Evolutionary conservation across 2,888 invertebrate species (phyloP).

Genomic region (Synergus itoensis): DNA sequence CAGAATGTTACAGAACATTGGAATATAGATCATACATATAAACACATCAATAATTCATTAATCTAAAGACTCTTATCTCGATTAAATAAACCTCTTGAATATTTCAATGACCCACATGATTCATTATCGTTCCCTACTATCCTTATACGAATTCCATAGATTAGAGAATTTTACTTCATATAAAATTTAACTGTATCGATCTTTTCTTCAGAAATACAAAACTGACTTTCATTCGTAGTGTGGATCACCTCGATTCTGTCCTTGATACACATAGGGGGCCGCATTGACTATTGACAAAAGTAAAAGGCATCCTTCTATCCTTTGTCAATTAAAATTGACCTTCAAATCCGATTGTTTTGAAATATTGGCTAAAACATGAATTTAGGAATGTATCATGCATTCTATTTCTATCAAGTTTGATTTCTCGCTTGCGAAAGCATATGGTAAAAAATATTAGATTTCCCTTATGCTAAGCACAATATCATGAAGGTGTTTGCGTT

Average conservation of each 20-base stretch:
- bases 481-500: background rate
- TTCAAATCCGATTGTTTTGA: background rate
- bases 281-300: slow-evolving; percentile 12
- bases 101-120: slow-evolving; percentile 23
- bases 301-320: slow-evolving; percentile 17
- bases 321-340: background rate
- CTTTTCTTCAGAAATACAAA: too few species aligned
- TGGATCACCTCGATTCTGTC: slow-evolving; percentile 39
- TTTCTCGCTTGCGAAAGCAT: too few species aligned
- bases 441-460: background rate
- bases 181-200: background rate
- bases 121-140: background rate
- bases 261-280: slow-evolving; percentile 22
- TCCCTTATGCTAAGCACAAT: background rate
- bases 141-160: background rate
- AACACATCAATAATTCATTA: slow-evolving; percentile 33
- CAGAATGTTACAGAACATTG: slow-evolving; percentile 21
- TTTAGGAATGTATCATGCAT: too few species aligned
- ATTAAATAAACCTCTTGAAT: slow-evolving; percentile 24
- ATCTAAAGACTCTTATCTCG: slow-evolving; percentile 30
- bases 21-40: slow-evolving; percentile 29
- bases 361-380: background rate
- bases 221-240: background rate
- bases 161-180: background rate
- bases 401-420: background rate